A percentile compares a stretch with the other conserved stretches of the same genome.
Evolutionary conservation across 2,113 vertebrate species (phyloP).

Genomic region (Panthera tigris): DNA sequence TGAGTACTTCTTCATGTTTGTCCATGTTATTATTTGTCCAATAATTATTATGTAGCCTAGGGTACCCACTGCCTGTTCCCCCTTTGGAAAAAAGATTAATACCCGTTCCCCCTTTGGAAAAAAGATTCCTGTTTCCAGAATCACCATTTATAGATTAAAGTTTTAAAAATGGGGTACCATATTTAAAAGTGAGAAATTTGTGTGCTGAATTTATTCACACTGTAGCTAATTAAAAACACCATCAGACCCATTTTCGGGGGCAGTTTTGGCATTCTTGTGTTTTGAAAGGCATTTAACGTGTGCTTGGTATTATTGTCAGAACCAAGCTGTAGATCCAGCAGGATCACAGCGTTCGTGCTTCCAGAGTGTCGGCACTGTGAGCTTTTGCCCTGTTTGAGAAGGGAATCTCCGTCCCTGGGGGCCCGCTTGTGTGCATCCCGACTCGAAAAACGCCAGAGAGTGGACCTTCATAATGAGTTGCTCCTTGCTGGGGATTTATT

Average conservation of each 20-base stretch:
- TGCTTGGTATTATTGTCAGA: neutral
- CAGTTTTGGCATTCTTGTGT: neutral
- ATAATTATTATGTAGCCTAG: neutral
- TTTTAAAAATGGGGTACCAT: neutral
- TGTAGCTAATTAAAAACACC: neutral
- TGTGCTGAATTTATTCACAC: neutral
- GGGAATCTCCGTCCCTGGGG: fast-evolving
- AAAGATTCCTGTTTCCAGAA: neutral
- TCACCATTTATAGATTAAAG: neutral
- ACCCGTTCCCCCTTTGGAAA: neutral
- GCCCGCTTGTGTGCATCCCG: neutral
- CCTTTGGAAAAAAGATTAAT: neutral
- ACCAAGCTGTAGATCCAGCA: neutral
- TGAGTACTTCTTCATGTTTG: neutral
- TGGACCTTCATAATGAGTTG: neutral
- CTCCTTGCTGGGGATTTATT: neutral
- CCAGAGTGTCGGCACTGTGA: fast-evolving
- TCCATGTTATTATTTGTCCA: neutral
- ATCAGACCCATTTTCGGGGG: neutral
- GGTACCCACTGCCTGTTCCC: neutral
- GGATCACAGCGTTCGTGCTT: neutral
- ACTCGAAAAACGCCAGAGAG: neutral
- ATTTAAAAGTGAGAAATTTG: constrained; percentile 44
- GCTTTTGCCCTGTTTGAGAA: neutral
- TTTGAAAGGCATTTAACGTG: neutral